Base-by-base conservation (phyloP, 2,113 vertebrate genomes). In the Phocoena phocoena region DNA sequence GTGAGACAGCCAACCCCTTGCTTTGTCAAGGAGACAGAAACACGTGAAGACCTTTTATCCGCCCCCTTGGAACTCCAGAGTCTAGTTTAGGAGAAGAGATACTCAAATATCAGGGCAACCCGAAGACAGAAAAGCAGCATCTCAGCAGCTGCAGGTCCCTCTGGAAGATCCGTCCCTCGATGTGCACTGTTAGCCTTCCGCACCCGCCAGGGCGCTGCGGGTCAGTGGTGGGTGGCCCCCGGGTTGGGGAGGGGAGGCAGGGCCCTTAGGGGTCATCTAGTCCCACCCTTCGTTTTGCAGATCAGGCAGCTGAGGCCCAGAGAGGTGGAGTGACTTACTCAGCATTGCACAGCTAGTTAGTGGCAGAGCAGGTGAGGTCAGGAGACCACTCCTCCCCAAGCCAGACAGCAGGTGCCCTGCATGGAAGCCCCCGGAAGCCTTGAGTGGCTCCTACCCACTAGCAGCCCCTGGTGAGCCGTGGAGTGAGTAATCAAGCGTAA, bases 331-430 rank as follows among this genome's bases (percentile, higher is more conserved):
- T 76, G 70, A 67, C 88, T 89, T 70, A 93, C 62, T 83, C 83
- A 74, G 41, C 17, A 1, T 60, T 85, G 63, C 88, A 92, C 85
- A 96, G 96, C 93, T 87, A 79, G 89, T 82, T 68, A 96, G 95
- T 63, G 41, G 89, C 93, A 93, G 77, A 93, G 86, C 86, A 83
- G 31, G 80, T 50, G 88, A 81, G 87, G 67, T 58, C 93, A 74
- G 58, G 71, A 65, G 74, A 67, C 50, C 31, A 15, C 63, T 65
- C 60, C 28, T 71, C 65, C 82, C 83, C 5, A 18, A 80, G 62
- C 62, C 74, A 76, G 77, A 36, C 50, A 88, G 93, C 62, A 2
- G 76, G 65, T 82, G 77, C 36, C 36, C 87, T 62, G 76, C 74
- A 9, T 4, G n/a, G 93, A 55, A 93, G 79, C 67, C 89, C 68